Conservation (phyloP, 2,113 vertebrate species). For the Trematomus loennbergii region DNA sequence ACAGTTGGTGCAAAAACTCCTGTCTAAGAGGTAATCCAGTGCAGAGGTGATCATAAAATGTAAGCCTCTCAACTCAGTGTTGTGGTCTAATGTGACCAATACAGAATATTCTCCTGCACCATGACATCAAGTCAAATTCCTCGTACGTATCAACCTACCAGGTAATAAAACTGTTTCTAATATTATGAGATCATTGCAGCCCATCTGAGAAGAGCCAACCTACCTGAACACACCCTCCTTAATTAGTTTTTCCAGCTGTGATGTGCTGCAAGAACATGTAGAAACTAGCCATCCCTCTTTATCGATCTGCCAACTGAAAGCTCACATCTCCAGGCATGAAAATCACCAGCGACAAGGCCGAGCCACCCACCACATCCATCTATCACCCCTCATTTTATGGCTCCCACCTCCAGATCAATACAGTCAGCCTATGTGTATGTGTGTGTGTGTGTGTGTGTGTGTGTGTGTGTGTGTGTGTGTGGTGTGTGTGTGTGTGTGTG, state of each 20-base stretch:
- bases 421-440: not conserved
- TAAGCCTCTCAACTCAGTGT: too few species aligned
- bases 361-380: conserved; percentile 49
- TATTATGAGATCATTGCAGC: too few species aligned
- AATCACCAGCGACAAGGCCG: conserved; percentile 56
- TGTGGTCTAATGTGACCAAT: too few species aligned
- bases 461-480: conserved; percentile 30
- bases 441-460: conserved; percentile 16
- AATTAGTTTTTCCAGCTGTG: conserved; percentile 26
- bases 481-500: conserved; percentile 31
- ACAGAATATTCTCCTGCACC: too few species aligned
- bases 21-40: too few species aligned
- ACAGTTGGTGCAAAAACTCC: too few species aligned
- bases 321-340: conserved; percentile 40
- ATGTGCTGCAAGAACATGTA: conserved; percentile 15
- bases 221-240: not conserved
- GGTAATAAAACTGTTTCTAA: too few species aligned
- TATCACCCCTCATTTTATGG: conserved; percentile 65
- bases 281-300: not conserved
- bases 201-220: not conserved
- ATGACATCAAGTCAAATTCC: too few species aligned
- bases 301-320: conserved; percentile 32
- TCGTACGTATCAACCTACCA: too few species aligned
- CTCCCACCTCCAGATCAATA: conserved; percentile 65
- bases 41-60: too few species aligned